Base-by-base conservation (phyloP, 2,888 invertebrate genomes). In the Morpho helenor region DNA sequence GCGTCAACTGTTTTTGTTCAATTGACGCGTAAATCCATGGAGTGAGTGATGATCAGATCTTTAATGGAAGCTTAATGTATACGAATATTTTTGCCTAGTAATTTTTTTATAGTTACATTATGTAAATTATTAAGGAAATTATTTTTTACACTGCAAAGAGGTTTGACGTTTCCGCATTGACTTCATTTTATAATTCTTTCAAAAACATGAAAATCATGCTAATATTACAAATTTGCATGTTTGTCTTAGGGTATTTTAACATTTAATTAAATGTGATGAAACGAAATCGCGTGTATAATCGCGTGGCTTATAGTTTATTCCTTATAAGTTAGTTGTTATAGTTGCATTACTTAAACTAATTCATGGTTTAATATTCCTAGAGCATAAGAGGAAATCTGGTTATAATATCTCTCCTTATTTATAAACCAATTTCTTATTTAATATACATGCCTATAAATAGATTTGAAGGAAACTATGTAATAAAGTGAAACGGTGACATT, bases 1-100 rank as follows among this genome's bases (percentile, higher is more conserved):
- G 74, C 74, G 79, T 80, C 82, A 74, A 74, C 80, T 90, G 89
- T 90, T 88, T 88, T 89, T 89, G 85, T 88, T 79, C 81, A 88
- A 87, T 88, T 82, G 89, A 87, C 84, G 87, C 76, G 76, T 76
- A 83, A 85, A 82, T 83, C 81, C 80, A 76, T 73, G 66, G 71
- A 68, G 72, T 86, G 84, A 90, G 75, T 84, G 84, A 89, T 89
- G 89, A 83, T 82, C 59, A 56, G 68, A 79, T 79, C 80, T 79
- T 72, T 66, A 74, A 79, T 70, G 76, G 76, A 68, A 75, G 76
- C 74, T 79, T 79, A 74, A 61, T 63, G 60, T 62, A 70, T 71
- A 71, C 70, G 67, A 47, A 55, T 61, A 56, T 52, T 52, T 61
- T 61, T 56, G 31, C 31, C 31, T 31, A 5, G 3, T 31, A 31